Evolutionary conservation across 1,140 invertebrate genomes (phyloP).

Genomic region (Lethrus apterus): DNA sequence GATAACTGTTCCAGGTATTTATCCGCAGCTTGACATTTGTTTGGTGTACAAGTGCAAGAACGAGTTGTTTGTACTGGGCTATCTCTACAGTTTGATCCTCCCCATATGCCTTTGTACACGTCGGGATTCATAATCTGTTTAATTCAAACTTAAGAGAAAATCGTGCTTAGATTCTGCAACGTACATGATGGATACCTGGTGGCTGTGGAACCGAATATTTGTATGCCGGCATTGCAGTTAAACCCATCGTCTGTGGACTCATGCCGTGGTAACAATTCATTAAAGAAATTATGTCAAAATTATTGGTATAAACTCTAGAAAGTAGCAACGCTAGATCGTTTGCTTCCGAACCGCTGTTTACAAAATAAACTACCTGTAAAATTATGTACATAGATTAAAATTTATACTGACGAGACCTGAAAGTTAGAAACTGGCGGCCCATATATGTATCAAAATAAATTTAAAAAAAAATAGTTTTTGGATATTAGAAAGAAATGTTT

Average conservation of each 20-base stretch:
- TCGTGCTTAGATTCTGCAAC: conserved; percentile 18
- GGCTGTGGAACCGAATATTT: conserved; percentile 66
- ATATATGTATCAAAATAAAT: too few species aligned
- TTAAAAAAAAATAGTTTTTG: too few species aligned
- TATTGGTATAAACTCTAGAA: conserved; percentile 75
- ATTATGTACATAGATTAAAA: too few species aligned
- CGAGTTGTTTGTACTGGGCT: conserved; percentile 70
- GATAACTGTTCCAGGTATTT: conserved; percentile 78
- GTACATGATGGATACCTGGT: conserved; percentile 78
- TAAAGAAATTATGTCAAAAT: conserved; percentile 79
- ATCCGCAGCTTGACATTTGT: conserved; percentile 63
- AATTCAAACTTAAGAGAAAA: conserved; percentile 10
- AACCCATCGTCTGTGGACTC: conserved; percentile 71
- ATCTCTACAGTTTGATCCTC: conserved; percentile 79
- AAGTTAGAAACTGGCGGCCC: too few species aligned
- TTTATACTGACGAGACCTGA: too few species aligned
- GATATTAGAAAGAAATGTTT: too few species aligned
- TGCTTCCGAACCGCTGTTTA: conserved; percentile 95
- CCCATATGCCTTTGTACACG: conserved; percentile 82
- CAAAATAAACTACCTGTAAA: conserved; percentile 76
- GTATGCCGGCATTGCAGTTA: conserved; percentile 76
- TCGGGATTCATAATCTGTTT: conserved; percentile 81
- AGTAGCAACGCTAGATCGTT: conserved; percentile 90
- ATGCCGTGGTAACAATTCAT: conserved; percentile 88
- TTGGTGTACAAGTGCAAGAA: conserved; percentile 56